These are phyloP conservation scores for Chloromyia formosa DNA, from an alignment of 2,888 invertebrate species.

Conservation along the genomic window DNA sequence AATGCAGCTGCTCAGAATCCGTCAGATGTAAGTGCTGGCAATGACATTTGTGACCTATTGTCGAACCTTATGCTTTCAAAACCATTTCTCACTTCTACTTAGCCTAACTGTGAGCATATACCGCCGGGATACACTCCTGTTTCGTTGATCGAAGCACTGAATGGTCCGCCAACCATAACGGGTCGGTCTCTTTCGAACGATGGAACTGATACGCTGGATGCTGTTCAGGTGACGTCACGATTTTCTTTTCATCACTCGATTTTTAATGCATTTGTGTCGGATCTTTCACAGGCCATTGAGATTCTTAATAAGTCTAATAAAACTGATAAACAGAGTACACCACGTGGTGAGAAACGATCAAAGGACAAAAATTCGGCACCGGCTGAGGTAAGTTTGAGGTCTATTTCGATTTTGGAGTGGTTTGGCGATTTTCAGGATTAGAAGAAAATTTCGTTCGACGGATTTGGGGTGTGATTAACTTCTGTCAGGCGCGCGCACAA, in stretches of 20 bases:
- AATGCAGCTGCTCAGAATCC: constrained; percentile 63
- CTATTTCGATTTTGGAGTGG: not conserved
- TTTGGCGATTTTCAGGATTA: no score
- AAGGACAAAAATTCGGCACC: constrained; percentile 52
- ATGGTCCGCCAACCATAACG: constrained; percentile 77
- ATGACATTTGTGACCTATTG: not conserved
- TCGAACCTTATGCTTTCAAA: not conserved
- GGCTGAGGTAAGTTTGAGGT: constrained; percentile 30
- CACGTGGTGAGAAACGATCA: constrained; percentile 57
- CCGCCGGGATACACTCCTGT: constrained; percentile 94
- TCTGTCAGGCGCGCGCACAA: no score
- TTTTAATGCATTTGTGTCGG: not conserved
- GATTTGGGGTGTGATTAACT: no score
- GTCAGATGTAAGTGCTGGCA: constrained; percentile 74
- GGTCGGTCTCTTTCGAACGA: constrained; percentile 60
- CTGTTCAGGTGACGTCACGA: constrained; percentile 52
- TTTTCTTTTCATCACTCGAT: not conserved
- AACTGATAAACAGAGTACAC: constrained; percentile 60
- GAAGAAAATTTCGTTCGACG: no score
- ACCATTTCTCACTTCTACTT: constrained; percentile 22
- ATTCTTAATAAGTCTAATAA: constrained; percentile 55
- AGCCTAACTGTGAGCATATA: constrained; percentile 68
- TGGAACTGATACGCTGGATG: constrained; percentile 67
- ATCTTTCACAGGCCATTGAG: constrained; percentile 52
- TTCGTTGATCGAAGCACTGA: constrained; percentile 93